Evolutionary conservation across 92 coral and sea anemone genomes (phyloP), one percentile per base, ranked within the genome.

Genomic region (Palythoa grandis): DNA sequence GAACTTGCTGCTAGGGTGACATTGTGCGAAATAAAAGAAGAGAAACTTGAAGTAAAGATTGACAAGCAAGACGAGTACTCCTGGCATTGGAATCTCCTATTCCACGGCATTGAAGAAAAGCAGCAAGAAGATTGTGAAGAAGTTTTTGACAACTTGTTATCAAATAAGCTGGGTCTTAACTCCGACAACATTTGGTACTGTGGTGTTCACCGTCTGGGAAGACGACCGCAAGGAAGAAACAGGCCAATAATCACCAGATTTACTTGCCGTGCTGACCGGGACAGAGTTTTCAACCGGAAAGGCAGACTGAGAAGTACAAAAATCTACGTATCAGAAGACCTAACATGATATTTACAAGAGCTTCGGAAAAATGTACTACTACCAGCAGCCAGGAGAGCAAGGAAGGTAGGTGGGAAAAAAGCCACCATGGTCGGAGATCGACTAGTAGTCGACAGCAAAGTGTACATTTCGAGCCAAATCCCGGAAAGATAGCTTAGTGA

Each of bases 211-310:
- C 40, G 89, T 11, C 40, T 86, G 7, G 77, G 89, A 11, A 77
- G 72, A 52, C 83, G 47, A 15, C 66, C 56, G 39, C 29, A 76
- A 43, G 84, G 84, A 52, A 61, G 75, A 60, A 11, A 72, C 9
- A 77, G 83, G 52, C 89, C 84, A 47, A 77, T 86, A 22, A 77
- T 77, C 50, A 77, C 69, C 15, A 82, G 56, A 25, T 83, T 83
- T 39, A 72, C 87, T 14, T 83, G 79, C 60, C 78, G 87, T 7
- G 16, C n/a, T 47, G 89, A 77, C 39, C 60, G 85, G 22, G 89
- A 86, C 61, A 86, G 50, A 53, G 89, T 86, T 14, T 86, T 66
- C 70, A 77, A 57, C 53, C 19, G 5, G 20, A 78, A 83, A n/a
- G 38, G 40, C 17, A 52, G 52, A 16, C 76, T 76, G 8, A 77